Base-by-base conservation (phyloP, 2,888 invertebrate species). In the Platypus cylindrus region DNA sequence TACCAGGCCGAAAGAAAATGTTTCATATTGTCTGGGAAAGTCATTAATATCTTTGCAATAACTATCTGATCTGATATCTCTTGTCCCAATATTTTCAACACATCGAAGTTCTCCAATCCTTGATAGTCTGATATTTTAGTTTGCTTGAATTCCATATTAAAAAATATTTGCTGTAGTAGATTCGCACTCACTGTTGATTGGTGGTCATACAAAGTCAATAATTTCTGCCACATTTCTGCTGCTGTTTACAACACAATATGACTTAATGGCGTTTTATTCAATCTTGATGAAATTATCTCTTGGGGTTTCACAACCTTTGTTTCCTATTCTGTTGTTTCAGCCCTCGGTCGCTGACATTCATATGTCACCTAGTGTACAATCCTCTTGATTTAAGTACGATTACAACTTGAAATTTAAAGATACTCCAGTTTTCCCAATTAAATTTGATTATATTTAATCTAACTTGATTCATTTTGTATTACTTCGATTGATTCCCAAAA, bases 1-100 rank as follows among this genome's bases (percentile, higher is more conserved):
- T 52, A 48, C 50, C 50, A 50, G 11, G 45, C 46, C 3, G 43
- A 37, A 9, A 35, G 24, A 31, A 46, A 47, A 27, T 46, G 38
- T 23, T 44, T 46, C 12, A 36, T 30, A 16, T 29, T 32, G 20
- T 45, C 43, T 17, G 46, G 44, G 8, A 44, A 30, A 11, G 43
- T 36, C 42, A 45, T 45, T 8, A 46, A 16, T 9, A 43, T 36
- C 32, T 48, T 47, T 9, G 46, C 41, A 16, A 44, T 44, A 1
- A 44, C 29, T 41, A 49, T 45, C 23, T 44, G 44, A 14, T 45
- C 41, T 3, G 41, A 34, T 3, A 47, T 30, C 15, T 43, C 41
- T 33, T 48, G 47, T n/a, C 44, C 41, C 18, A 45, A 30, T 11
- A 41, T 40, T 18, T 44, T 45, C 13, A 48, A 24, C 11, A 11